Evolutionary conservation across 2,113 vertebrate species (phyloP).

Genomic region (Cochlearius cochlearius): DNA sequence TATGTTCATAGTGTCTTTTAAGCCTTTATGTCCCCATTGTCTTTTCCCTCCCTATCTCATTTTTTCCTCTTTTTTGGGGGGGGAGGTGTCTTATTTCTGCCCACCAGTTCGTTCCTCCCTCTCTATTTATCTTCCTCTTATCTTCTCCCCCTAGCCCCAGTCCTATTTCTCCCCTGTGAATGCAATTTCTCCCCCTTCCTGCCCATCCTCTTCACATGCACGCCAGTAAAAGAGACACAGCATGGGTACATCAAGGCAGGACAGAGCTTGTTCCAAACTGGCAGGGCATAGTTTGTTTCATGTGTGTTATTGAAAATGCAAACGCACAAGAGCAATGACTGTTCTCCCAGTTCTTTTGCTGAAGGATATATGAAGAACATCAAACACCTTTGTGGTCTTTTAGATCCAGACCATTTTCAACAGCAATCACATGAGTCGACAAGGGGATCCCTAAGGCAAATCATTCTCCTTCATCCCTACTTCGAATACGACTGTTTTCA

Average conservation of each 20-base stretch:
- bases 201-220: not conserved
- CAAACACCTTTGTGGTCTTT: conserved; percentile 58
- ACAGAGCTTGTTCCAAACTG: conserved; percentile 44
- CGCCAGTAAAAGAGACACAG: not conserved
- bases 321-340: conserved; percentile 16
- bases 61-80: too few species aligned
- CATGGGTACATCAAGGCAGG: conserved; percentile 34
- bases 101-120: not conserved
- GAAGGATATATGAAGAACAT: conserved; percentile 55
- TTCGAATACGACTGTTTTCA: not conserved
- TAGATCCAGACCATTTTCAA: conserved; percentile 56
- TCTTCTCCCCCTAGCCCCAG: not conserved
- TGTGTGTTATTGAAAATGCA: conserved; percentile 58
- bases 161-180: not conserved
- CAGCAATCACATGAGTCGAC: conserved; percentile 45
- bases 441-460: conserved; percentile 48
- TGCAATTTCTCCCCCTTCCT: not conserved
- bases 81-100: not conserved
- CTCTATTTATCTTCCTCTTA: not conserved
- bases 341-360: conserved; percentile 58
- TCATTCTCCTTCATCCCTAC: conserved; percentile 17
- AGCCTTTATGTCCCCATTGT: not conserved
- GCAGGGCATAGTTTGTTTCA: conserved; percentile 48
- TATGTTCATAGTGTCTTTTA: not conserved
- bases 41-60: not conserved